phyloP scores from a whole-genome alignment of 2,888 invertebrate genomes.

The Stegana nigrithorax region DNA sequence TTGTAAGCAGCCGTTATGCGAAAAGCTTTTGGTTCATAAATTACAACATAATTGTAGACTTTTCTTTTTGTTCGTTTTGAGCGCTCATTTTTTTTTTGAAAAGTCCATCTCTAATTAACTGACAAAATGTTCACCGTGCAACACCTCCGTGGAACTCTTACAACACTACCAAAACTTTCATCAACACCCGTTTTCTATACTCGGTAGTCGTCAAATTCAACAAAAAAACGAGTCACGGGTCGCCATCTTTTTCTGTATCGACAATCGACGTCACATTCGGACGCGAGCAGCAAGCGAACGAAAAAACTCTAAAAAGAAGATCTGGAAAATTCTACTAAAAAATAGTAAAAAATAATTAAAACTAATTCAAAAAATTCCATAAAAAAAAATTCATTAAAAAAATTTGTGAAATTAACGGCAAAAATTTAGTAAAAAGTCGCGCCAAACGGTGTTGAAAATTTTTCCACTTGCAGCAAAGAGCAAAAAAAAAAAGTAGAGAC shows the following conservation, averaged over 20 bases:
- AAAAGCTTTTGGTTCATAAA: no score
- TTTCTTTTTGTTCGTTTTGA: no score
- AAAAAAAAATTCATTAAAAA: slow-evolving; percentile 24
- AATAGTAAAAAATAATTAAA: slow-evolving; percentile 39
- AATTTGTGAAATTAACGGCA: background rate
- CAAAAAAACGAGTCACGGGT: slow-evolving; percentile 12
- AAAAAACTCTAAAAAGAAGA: slow-evolving; percentile 49
- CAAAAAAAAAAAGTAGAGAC: slow-evolving; percentile 46
- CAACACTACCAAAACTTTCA: slow-evolving; percentile 18
- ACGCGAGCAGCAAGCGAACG: slow-evolving; percentile 39
- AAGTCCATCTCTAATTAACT: no score
- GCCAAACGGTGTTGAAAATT: slow-evolving; percentile 31
- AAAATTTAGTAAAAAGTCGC: slow-evolving; percentile 28
- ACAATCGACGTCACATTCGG: slow-evolving; percentile 23
- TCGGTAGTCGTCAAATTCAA: background rate
- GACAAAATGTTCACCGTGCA: no score
- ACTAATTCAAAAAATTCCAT: slow-evolving; percentile 31
- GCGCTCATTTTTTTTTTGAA: no score
- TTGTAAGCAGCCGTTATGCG: no score
- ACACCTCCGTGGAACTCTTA: no score
- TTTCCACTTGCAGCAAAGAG: slow-evolving; percentile 47
- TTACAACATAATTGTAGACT: no score
- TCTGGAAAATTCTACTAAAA: slow-evolving; percentile 42
- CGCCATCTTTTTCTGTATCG: slow-evolving; percentile 39
- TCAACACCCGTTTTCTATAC: slow-evolving; percentile 16